These are phyloP conservation scores for Berghia stephanieae DNA, from an alignment of 1,140 invertebrate genomes.

Conservation along the genomic window DNA sequence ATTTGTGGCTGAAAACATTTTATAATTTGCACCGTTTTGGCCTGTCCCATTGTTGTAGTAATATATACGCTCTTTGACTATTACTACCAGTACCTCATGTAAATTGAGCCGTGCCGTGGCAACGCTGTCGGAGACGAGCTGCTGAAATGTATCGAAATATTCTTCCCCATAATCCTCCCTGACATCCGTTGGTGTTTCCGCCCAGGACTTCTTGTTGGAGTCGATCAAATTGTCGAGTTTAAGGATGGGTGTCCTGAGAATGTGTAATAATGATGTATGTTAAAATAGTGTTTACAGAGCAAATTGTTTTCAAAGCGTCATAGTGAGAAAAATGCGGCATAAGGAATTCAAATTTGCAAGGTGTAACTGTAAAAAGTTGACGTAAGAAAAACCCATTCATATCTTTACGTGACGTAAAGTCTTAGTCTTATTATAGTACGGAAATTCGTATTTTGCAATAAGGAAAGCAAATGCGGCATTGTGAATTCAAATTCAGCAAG, in stretches of 20 bases:
- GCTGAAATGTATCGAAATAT: constrained; percentile 57
- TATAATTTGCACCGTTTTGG: no score
- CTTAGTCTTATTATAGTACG: no score
- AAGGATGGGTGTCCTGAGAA: constrained; percentile 56
- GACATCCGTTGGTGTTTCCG: constrained; percentile 56
- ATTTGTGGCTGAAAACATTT: no score
- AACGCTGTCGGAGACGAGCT: constrained; percentile 48
- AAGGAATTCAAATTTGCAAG: not conserved
- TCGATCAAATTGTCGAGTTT: constrained; percentile 49
- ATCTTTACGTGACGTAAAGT: no score
- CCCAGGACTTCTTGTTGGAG: constrained; percentile 57
- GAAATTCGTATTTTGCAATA: no score
- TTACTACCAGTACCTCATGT: no score
- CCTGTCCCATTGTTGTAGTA: no score
- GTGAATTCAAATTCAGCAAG: no score
- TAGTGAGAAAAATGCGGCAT: not conserved
- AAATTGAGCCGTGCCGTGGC: constrained; percentile 53
- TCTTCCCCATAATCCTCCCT: constrained; percentile 60
- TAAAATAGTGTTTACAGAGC: not conserved
- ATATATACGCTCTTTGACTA: no score
- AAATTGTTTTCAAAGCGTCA: not conserved
- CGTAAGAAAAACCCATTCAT: no score
- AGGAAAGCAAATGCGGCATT: no score
- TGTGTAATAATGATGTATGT: not conserved
- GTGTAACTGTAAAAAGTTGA: not conserved